These are phyloP conservation scores for Meloidogyne floridensis DNA, from an alignment of 1,140 invertebrate genomes.

Conservation along the genomic window DNA sequence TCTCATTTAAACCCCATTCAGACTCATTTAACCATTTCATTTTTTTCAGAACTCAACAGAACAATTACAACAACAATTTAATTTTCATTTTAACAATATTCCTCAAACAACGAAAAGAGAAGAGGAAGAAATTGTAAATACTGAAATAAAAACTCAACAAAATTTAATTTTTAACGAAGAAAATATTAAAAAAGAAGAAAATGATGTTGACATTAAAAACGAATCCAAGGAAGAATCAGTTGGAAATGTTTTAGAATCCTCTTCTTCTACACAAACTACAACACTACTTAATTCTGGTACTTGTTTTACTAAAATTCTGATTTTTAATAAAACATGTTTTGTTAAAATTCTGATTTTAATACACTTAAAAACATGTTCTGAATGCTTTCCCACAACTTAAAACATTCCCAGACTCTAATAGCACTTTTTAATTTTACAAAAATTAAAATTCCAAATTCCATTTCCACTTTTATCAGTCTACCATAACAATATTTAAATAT, in stretches of 20 bases:
- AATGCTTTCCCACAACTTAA: too few relatives aligned
- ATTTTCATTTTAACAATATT: background rate
- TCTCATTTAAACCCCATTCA: too few relatives aligned
- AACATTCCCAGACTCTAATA: too few relatives aligned
- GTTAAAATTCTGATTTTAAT: background rate
- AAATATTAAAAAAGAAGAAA: background rate
- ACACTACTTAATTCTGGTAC: background rate
- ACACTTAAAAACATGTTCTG: too few relatives aligned
- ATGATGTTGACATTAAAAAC: background rate
- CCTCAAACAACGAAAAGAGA: background rate
- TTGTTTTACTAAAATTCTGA: too few relatives aligned
- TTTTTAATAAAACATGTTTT: background rate
- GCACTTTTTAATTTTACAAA: too few relatives aligned
- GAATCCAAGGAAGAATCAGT: background rate
- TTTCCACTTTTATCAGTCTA: background rate
- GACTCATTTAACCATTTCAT: too few relatives aligned
- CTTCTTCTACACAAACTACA: background rate
- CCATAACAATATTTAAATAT: background rate
- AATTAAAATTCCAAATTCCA: background rate
- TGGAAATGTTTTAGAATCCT: background rate
- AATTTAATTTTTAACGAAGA: conserved; percentile 1
- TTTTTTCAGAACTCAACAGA: background rate
- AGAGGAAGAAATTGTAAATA: background rate
- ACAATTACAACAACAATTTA: background rate
- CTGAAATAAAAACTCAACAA: background rate